A percentile compares a stretch with the other conserved stretches of the same genome.
Conservation (phyloP, 2,797 vertebrate genomes). For the Liasis olivaceus region DNA sequence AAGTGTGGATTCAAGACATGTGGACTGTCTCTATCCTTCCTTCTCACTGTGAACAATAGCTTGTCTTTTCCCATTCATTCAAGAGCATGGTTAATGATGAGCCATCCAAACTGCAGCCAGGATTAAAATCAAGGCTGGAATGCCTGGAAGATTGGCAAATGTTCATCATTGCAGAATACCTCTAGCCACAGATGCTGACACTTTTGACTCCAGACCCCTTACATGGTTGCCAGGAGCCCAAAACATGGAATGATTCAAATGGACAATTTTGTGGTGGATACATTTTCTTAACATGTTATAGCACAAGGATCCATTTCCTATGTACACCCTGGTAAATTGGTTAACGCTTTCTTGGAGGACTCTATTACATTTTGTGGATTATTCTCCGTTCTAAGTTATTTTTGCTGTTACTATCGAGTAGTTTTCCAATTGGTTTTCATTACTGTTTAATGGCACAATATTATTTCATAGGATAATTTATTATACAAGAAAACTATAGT, state of each 20-base stretch:
- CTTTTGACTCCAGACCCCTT: slow-evolving; percentile 71
- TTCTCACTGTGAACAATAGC: neutral
- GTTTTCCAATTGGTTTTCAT: neutral
- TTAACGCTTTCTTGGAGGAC: neutral
- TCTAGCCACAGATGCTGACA: slow-evolving; percentile 74
- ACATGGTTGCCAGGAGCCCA: slow-evolving; percentile 69
- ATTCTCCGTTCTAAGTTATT: accelerated
- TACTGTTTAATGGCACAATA: neutral
- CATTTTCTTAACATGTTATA: slow-evolving; percentile 77
- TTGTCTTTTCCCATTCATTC: neutral
- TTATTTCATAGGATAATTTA: neutral
- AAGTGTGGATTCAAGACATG: neutral
- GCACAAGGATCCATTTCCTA: slow-evolving; percentile 75
- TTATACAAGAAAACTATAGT: neutral
- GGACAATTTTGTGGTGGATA: slow-evolving; percentile 66
- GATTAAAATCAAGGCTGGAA: slow-evolving; percentile 65
- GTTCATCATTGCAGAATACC: slow-evolving; percentile 69
- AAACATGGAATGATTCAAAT: slow-evolving; percentile 68
- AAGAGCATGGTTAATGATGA: slow-evolving; percentile 75
- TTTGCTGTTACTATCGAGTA: neutral
- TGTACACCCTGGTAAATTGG: slow-evolving; percentile 68
- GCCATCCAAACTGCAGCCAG: slow-evolving; percentile 67
- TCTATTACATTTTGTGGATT: neutral
- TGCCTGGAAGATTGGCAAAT: slow-evolving; percentile 69
- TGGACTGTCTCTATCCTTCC: neutral